phyloP scores from a whole-genome alignment of 2,113 vertebrate genomes.

The Willisornis vidua region DNA sequence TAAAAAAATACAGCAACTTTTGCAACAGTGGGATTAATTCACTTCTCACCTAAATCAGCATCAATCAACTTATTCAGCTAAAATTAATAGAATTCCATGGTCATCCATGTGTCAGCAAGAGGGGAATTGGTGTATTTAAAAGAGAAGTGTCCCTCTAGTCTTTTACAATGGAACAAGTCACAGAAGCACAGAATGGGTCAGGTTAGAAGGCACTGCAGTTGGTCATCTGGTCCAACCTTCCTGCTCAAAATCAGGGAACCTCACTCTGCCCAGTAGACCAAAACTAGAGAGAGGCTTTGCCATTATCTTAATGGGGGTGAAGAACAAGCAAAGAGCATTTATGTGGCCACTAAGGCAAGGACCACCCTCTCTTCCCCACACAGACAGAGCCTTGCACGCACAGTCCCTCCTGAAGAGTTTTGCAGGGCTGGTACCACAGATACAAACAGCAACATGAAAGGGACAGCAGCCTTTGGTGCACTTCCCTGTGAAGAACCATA shows the following conservation, averaged over 20 bases:
- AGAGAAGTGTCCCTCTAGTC: background rate
- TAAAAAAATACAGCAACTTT: background rate
- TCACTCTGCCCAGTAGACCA: background rate
- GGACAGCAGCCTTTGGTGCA: background rate
- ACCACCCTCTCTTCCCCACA: background rate
- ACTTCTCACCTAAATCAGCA: background rate
- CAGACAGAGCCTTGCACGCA: fast-evolving
- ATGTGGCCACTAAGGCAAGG: background rate
- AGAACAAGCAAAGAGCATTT: background rate
- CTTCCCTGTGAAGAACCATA: background rate
- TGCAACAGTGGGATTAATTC: background rate
- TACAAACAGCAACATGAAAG: background rate
- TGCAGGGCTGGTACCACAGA: background rate
- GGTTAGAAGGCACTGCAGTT: no score
- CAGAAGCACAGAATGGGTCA: background rate
- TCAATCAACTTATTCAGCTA: background rate
- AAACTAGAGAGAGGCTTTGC: background rate
- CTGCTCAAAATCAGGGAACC: background rate
- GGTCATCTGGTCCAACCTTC: no score
- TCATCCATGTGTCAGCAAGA: background rate
- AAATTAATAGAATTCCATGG: background rate
- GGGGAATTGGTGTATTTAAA: background rate
- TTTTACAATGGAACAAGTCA: background rate
- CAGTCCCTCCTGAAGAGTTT: background rate
- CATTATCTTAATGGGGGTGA: background rate